Evolutionary conservation across 1,140 invertebrate genomes (phyloP).

Genomic region (Portunus trituberculatus): DNA sequence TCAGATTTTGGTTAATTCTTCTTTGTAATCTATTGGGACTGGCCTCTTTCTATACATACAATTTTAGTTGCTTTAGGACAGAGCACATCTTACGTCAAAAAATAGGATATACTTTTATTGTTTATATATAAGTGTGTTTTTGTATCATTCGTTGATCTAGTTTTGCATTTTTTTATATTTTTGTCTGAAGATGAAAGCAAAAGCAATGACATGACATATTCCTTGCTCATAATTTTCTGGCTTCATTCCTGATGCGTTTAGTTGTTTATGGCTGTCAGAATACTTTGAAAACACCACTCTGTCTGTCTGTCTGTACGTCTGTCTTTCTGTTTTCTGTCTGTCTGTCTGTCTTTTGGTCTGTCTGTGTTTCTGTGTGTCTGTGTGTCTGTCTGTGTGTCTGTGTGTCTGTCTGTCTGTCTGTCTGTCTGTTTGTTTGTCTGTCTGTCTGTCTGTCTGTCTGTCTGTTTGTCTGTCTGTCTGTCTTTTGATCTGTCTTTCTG

Average conservation of each 20-base stretch:
- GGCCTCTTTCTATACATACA: no score
- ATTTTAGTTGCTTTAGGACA: no score
- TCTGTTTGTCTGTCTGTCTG: not conserved
- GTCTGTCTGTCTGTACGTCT: conserved; percentile 19
- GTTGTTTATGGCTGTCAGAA: no score
- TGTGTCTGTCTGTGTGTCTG: not conserved
- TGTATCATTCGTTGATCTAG: not conserved
- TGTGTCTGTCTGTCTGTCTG: conserved; percentile 30
- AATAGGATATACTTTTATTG: not conserved
- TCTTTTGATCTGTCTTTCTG: conserved; percentile 6
- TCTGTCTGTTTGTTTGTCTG: not conserved
- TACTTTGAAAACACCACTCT: no score
- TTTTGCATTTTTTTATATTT: no score
- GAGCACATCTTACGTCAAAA: no score
- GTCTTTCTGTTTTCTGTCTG: not conserved
- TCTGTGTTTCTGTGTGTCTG: not conserved
- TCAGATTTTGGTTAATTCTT: no score
- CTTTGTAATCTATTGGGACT: no score
- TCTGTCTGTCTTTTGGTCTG: not conserved
- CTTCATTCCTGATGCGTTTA: no score
- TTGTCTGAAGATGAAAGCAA: no score
- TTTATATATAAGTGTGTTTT: not conserved
- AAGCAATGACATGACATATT: no score
- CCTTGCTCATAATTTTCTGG: no score
- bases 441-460: not conserved